These are phyloP conservation scores for Hylomyscus alleni DNA, from an alignment of 2,797 vertebrate genomes.

Conservation along the genomic window DNA sequence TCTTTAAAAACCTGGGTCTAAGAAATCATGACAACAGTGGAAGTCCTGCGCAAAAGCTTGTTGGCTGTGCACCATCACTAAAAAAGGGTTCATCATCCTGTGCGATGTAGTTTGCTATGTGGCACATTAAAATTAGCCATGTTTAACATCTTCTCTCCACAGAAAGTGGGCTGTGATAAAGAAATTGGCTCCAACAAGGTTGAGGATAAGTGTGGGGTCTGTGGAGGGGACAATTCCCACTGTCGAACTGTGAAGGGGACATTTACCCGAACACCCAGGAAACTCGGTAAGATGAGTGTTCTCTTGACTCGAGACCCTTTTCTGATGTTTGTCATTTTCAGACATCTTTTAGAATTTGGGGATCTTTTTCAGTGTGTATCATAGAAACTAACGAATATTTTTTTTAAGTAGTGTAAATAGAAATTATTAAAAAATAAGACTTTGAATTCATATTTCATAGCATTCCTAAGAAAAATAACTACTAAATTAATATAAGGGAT, in stretches of 20 bases:
- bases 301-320: background rate
- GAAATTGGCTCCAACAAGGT: slow-evolving; percentile 97
- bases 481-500: background rate
- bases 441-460: background rate
- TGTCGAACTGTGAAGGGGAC: slow-evolving; percentile 97
- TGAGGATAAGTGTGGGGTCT: slow-evolving; percentile 98
- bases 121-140: background rate
- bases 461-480: background rate
- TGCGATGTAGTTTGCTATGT: background rate
- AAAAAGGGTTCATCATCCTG: background rate
- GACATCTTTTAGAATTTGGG: background rate
- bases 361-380: slow-evolving; percentile 1
- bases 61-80: no score
- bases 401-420: slow-evolving; percentile 22
- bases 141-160: slow-evolving; percentile 73
- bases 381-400: slow-evolving; percentile 3
- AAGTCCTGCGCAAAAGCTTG: background rate
- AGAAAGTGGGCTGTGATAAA: slow-evolving; percentile 99
- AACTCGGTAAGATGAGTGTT: slow-evolving; percentile 92
- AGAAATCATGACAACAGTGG: background rate
- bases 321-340: background rate
- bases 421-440: background rate
- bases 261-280: slow-evolving; percentile 96
- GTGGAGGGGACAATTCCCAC: slow-evolving; percentile 97
- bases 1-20: background rate